These are phyloP conservation scores for Anodontia alba DNA, from an alignment of 2,888 invertebrate species.

Conservation along the genomic window DNA sequence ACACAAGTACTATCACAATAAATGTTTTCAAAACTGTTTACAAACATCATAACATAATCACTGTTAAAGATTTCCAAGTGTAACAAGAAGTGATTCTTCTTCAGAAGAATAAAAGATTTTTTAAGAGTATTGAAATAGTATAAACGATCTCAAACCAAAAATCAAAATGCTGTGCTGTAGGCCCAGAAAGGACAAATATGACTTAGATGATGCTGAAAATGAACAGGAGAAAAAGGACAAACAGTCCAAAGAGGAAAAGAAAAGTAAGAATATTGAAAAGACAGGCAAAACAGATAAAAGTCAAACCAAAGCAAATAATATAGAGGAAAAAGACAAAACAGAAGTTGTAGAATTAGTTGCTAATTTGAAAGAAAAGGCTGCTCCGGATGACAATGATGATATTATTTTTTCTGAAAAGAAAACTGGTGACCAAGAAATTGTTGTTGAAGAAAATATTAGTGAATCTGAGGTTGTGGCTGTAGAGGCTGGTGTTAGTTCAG, in stretches of 20 bases:
- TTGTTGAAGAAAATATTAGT: not conserved
- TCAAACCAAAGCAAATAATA: not conserved
- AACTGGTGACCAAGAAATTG: not conserved
- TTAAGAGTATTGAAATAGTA: no score
- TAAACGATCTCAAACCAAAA: no score
- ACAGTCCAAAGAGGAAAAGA: constrained; percentile 14
- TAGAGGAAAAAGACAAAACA: not conserved
- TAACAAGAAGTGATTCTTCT: no score
- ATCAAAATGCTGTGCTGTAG: constrained; percentile 55
- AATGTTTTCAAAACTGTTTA: no score
- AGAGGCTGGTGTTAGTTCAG: not conserved
- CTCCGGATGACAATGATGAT: not conserved
- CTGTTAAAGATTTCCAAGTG: no score
- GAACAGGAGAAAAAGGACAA: constrained; percentile 6
- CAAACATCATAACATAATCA: no score
- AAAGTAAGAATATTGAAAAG: constrained; percentile 11
- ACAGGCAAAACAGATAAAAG: not conserved
- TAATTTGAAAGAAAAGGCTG: not conserved
- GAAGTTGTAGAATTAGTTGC: not conserved
- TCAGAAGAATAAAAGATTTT: no score
- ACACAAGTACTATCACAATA: no score
- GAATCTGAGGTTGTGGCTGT: not conserved
- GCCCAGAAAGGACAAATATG: constrained; percentile 33
- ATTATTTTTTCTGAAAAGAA: not conserved
- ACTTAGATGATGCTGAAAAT: constrained; percentile 28